Evolutionary conservation across 2,797 vertebrate species (phyloP).

Genomic region (Pseudomugil tenellus): DNA sequence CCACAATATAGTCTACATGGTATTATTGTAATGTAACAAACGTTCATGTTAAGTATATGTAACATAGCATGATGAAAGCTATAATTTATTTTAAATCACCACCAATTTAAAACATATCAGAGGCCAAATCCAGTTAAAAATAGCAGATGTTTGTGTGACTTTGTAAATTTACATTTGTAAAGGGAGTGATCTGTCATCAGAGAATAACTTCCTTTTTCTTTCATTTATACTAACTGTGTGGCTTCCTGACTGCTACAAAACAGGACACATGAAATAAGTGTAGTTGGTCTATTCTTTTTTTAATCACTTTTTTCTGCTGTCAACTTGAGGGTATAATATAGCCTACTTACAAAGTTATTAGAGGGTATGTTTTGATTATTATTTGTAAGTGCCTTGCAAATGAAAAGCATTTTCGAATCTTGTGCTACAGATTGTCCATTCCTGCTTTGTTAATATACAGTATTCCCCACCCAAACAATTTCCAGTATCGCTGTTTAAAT

Average conservation of each 20-base stretch:
- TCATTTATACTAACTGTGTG: background rate
- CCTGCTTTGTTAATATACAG: too few species aligned
- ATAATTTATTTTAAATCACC: too few species aligned
- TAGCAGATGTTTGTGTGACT: too few species aligned
- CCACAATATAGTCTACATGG: background rate
- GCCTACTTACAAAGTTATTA: background rate
- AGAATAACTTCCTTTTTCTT: background rate
- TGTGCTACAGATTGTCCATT: too few species aligned
- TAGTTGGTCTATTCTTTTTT: background rate
- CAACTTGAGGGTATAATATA: background rate
- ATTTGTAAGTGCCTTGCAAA: background rate
- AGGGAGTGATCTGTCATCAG: background rate
- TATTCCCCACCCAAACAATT: too few species aligned
- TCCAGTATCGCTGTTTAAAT: too few species aligned
- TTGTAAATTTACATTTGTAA: too few species aligned
- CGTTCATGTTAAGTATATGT: too few species aligned
- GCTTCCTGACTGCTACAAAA: background rate
- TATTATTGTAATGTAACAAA: too few species aligned
- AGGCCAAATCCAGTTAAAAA: background rate
- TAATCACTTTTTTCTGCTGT: background rate
- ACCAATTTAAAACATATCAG: too few species aligned
- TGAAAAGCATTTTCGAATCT: background rate
- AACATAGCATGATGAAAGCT: too few species aligned
- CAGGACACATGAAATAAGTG: background rate
- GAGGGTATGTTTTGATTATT: background rate